Conservation (phyloP, 2,888 invertebrate genomes). For the Parelbella ahira region DNA sequence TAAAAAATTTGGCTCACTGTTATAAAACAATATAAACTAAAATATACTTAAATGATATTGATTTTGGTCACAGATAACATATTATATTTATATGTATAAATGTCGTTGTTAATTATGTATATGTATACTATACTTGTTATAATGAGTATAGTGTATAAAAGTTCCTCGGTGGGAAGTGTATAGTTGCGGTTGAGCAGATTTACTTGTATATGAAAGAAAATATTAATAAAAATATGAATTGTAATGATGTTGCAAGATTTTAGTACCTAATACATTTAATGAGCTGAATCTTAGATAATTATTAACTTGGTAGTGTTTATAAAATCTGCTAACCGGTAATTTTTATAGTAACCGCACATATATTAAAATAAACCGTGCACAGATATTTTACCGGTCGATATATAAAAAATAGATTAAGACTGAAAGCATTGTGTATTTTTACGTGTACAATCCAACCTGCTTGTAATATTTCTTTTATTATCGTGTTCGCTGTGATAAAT, state of each 20-base stretch:
- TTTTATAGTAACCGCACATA: conserved; percentile 57
- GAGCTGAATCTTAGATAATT: no score
- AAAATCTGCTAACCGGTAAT: conserved; percentile 46
- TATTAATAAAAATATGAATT: conserved; percentile 26
- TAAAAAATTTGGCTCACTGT: conserved; percentile 41
- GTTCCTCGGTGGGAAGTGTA: conserved; percentile 57
- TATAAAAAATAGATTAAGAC: conserved; percentile 66
- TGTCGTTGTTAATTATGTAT: conserved; percentile 62
- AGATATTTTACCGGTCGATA: conserved; percentile 53
- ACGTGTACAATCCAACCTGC: neutral
- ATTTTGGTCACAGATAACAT: conserved; percentile 47
- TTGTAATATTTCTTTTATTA: neutral
- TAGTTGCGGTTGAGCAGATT: conserved; percentile 49
- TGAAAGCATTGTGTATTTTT: conserved; percentile 40
- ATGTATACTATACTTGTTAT: conserved; percentile 36
- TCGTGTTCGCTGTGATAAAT: neutral
- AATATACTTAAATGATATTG: conserved; percentile 29
- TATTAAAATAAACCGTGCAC: conserved; percentile 66
- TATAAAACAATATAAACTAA: conserved; percentile 35
- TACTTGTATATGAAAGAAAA: conserved; percentile 11
- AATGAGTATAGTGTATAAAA: conserved; percentile 53
- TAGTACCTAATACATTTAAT: no score
- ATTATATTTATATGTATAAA: conserved; percentile 51
- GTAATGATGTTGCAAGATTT: conserved; percentile 4
- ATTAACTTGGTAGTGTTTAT: conserved; percentile 14